Evolutionary conservation across 2,113 vertebrate genomes (phyloP), one percentile per base, ranked within the genome.

Genomic region (Falcunculus frontatus): DNA sequence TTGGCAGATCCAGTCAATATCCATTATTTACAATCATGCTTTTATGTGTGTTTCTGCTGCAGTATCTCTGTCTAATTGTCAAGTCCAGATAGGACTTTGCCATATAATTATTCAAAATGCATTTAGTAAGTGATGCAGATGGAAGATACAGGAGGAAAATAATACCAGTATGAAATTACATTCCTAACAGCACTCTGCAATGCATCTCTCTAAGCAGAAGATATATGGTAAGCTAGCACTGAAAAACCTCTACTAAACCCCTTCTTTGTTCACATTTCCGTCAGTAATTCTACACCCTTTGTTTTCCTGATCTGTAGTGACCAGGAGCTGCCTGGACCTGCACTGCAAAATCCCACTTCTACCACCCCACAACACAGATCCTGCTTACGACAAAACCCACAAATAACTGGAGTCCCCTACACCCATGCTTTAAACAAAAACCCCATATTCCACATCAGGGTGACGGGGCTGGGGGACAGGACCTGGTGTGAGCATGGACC

Each of bases 1-100:
- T 82, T 95, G 89, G 94, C 81, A 96, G 93, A 87, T 62, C 14
- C 50, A 79, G 81, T 57, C 91, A 82, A 84, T 85, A 90, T 41
- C 74, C 68, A 91, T 90, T 88, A 88, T 72, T 95, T 89, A 89
- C 46, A 77, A 91, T 87, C 60, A 72, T 3, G 35, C 15, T 39
- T 74, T n/a, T 32, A 6, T 33, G 39, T 39, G 27, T 69, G 35
- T 75, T 94, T 87, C 89, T 35, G 29, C 67, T 67, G 70, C 44
- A 83, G 59, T 60, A 67, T 50, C 65, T 73, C 86, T 80, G 44
- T 14, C 30, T 74, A 67, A 87, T 64, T 79, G 46, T 85, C 62
- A 46, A 75, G 33, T 42, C 91, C 81, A 79, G 75, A 87, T 35
- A 80, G 42, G 55, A 64, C 42, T 84, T 77, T 19, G 55, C 32